phyloP scores from a whole-genome alignment of 2,797 vertebrate species.

The Mus caroli region DNA sequence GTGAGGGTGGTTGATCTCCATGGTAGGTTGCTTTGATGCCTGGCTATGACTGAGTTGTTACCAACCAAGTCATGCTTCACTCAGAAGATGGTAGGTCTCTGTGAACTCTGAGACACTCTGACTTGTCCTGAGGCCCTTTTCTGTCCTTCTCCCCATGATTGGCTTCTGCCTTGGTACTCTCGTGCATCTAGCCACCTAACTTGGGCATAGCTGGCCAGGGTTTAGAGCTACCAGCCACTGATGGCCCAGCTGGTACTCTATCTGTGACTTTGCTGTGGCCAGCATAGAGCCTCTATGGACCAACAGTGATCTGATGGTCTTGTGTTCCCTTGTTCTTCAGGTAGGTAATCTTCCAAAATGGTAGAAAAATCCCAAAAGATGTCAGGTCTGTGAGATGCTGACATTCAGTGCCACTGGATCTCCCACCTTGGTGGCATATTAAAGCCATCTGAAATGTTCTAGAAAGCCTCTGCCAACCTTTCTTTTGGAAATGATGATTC shows the following conservation, averaged over 20 bases:
- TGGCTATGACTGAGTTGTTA: neutral
- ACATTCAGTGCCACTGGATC: too few species aligned
- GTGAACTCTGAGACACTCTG: neutral
- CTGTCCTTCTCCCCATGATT: too few species aligned
- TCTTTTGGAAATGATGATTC: neutral
- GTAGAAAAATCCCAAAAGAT: neutral
- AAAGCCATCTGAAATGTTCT: neutral
- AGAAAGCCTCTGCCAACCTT: neutral
- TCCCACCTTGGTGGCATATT: neutral
- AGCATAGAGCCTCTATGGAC: neutral
- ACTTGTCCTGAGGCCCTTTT: neutral
- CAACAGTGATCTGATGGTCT: neutral
- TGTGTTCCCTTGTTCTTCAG: neutral
- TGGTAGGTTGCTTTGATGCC: neutral
- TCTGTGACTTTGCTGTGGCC: neutral
- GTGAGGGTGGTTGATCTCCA: neutral
- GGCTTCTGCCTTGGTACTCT: neutral
- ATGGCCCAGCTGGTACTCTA: neutral
- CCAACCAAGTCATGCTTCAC: fast-evolving
- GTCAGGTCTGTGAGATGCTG: neutral
- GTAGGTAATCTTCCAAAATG: neutral
- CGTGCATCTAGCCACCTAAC: neutral
- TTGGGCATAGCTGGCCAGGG: neutral
- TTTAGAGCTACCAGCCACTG: neutral
- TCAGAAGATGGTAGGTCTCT: neutral